Base-by-base conservation (phyloP, 2,113 vertebrate genomes). In the Hystrix cristata region DNA sequence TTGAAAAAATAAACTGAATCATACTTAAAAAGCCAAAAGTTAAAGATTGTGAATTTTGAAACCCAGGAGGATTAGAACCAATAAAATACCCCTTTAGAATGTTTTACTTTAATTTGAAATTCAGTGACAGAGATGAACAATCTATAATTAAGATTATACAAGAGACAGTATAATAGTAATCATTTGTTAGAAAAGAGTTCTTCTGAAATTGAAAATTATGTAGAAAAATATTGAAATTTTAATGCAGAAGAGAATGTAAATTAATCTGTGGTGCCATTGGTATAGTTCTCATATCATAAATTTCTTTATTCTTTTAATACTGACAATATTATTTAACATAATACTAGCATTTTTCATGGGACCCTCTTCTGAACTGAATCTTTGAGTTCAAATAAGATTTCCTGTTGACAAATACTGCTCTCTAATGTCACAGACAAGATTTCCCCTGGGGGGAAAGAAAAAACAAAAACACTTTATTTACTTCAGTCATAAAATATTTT, bases 401-500 rank as follows among this genome's bases (percentile, higher is more conserved):
- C 46, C 55, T 95, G 97, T 96, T 94, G 94, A 96, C 65, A 88
- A 84, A 80, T 95, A 13, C 29, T 94, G 48, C 69, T 96, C 90
- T 95, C 18, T 96, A 94, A 90, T 95, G 71, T 79, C 94, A 95
- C 71, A 79, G 85, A 96, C 96, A 98, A 92, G 67, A 95, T 95
- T 97, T 97, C 60, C 4, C 71, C 19, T 82, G 46, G 31, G 65
- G 90, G 80, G 48, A 31, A n/a, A 38, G 38, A 38, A 38, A 38
- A 38, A 38, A 38, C 38, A 38, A 38, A 76, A 87, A 31, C 1
- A 72, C 46, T 80, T 48, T 92, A 64, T 96, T 97, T 94, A 96
- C n/a, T 96, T 65, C 65, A 72, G 94, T 93, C 51, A 55, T 76
- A 97, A 97, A 97, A 91, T 19, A 90, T 88, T 89, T 95, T 94